phyloP scores from a whole-genome alignment of 2,888 invertebrate species.

The Pheosia gnoma region DNA sequence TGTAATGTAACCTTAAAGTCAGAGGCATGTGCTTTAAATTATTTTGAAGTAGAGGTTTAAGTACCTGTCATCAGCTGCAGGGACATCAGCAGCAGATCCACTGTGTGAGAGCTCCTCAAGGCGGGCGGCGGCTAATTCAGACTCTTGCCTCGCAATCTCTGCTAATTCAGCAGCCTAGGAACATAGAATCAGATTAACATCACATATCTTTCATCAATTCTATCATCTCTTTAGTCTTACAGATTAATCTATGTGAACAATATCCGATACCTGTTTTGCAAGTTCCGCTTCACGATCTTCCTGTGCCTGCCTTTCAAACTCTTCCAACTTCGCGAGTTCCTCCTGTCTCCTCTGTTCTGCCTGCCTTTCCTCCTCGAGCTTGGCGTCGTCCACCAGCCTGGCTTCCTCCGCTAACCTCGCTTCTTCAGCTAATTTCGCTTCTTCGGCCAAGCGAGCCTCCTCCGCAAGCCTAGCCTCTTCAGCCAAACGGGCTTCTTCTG shows the following conservation, averaged over 20 bases:
- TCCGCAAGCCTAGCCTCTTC: slow-evolving; percentile 77
- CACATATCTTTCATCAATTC: background rate
- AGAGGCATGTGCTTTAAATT: no score
- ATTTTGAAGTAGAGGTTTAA: background rate
- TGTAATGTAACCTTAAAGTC: no score
- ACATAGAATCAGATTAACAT: slow-evolving; percentile 8
- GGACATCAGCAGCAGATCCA: slow-evolving; percentile 67
- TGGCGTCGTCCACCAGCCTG: slow-evolving; percentile 70
- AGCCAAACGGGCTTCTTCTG: slow-evolving; percentile 74
- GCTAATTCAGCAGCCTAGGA: slow-evolving; percentile 87
- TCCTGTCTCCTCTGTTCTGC: slow-evolving; percentile 83
- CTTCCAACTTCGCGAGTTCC: slow-evolving; percentile 82
- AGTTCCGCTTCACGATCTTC: slow-evolving; percentile 87
- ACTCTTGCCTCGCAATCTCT: slow-evolving; percentile 85
- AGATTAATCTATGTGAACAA: background rate
- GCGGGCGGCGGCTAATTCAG: slow-evolving; percentile 84
- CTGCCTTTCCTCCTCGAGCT: slow-evolving; percentile 69
- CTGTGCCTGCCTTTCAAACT: slow-evolving; percentile 85
- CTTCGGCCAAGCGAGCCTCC: slow-evolving; percentile 75
- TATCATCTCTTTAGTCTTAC: background rate
- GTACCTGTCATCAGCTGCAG: slow-evolving; percentile 68
- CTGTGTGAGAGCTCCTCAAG: slow-evolving; percentile 82
- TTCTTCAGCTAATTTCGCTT: slow-evolving; percentile 63
- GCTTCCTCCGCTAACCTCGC: slow-evolving; percentile 52
- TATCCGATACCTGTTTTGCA: slow-evolving; percentile 82